Evolutionary conservation across 2,797 vertebrate species (phyloP).

Genomic region (Myiotriccus ornatus): DNA sequence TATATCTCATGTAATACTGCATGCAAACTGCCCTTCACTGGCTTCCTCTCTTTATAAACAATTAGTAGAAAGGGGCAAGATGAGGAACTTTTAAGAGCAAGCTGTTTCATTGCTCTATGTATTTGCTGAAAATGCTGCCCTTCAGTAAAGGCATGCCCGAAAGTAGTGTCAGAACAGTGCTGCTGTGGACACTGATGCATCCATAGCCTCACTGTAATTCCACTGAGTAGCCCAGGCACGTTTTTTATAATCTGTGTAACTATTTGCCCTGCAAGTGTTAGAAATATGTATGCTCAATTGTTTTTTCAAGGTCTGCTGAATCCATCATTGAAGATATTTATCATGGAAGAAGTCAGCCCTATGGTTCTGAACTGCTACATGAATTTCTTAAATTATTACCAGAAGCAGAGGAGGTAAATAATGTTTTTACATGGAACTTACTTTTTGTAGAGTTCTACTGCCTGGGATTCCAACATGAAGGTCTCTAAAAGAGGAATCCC

Average conservation of each 20-base stretch:
- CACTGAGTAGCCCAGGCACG: not conserved
- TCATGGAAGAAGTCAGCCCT: conserved; percentile 84
- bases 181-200: not conserved
- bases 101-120: not conserved
- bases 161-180: not conserved
- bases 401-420: conserved; percentile 90
- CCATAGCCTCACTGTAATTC: not conserved
- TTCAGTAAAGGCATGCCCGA: not conserved
- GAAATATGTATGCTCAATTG: conserved; percentile 35
- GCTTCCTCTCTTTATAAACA: not conserved
- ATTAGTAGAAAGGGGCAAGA: not conserved
- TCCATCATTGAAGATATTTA: conserved; percentile 93
- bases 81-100: not conserved
- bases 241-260: not conserved
- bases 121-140: not conserved
- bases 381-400: conserved; percentile 95
- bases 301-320: conserved; percentile 84
- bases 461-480: not conserved
- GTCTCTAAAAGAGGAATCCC: not conserved
- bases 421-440: not conserved
- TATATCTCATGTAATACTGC: not conserved
- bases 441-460: not conserved
- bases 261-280: not conserved
- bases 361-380: conserved; percentile 87
- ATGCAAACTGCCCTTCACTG: not conserved